phyloP scores from a whole-genome alignment of 2,888 invertebrate genomes.

The Dichetophora obliterata region DNA sequence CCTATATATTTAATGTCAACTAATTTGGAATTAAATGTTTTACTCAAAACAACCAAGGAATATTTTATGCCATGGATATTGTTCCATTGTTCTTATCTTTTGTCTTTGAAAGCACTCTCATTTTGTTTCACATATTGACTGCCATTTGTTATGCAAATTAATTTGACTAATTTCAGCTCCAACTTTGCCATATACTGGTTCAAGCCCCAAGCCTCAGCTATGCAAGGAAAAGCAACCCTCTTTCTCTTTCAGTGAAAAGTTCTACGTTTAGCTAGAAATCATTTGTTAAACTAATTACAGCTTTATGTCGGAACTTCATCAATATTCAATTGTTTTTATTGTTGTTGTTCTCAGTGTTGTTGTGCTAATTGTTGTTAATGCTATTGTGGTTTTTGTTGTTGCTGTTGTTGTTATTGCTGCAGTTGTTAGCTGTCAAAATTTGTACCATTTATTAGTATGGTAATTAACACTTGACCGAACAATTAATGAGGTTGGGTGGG shows the following conservation, averaged over 20 bases:
- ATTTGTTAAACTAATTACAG: constrained; percentile 15
- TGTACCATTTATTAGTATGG: constrained; percentile 17
- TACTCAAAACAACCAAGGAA: too few relatives aligned
- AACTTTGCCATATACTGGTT: too few relatives aligned
- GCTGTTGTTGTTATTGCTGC: neutral
- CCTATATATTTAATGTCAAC: too few relatives aligned
- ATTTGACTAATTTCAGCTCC: too few relatives aligned
- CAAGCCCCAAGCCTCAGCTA: too few relatives aligned
- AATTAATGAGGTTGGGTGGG: constrained; percentile 11
- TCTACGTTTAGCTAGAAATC: neutral
- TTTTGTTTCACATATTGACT: neutral
- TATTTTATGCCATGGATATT: neutral
- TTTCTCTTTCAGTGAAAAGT: too few relatives aligned
- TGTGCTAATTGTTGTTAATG: neutral
- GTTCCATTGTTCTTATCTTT: neutral
- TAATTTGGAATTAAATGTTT: too few relatives aligned
- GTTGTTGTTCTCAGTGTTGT: constrained; percentile 47
- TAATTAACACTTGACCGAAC: constrained; percentile 26
- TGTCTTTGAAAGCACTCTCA: neutral
- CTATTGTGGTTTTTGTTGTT: neutral
- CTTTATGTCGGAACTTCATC: constrained; percentile 27
- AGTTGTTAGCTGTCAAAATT: neutral
- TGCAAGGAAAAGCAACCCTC: too few relatives aligned
- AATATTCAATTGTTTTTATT: constrained; percentile 55
- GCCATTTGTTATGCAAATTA: constrained; percentile 21